Base-by-base conservation (phyloP, 2,113 vertebrate species). In the Phasianus colchicus region DNA sequence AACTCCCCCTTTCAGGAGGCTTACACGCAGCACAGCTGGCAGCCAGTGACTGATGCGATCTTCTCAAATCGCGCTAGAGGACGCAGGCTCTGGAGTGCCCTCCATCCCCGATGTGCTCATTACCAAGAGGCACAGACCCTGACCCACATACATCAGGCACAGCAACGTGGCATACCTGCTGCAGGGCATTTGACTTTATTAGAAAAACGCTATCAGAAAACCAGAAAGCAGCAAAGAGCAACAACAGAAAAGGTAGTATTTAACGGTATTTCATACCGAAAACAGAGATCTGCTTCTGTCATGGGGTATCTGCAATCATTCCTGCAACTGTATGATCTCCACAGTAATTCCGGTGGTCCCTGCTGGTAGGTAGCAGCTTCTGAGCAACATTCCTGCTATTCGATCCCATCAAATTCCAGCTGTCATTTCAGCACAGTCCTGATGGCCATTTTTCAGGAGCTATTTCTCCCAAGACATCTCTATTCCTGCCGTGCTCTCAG, bases 141-240 rank as follows among this genome's bases (percentile, higher is more conserved):
- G 10, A 3, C 13, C 60, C 84, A 48, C 0, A 21, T 71, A 85
- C 69, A 74, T 70, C 74, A 61, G 73, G 77, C 75, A 77, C 17
- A 36, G 72, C 42, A 93, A 88, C 18, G 32, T 4, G 32, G 60
- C 60, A 95, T 66, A n/a, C 38, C 81, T 54, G 72, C 47, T 79
- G 30, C 67, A 79, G 95, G 97, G 66, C 70, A 45, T 92, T 83
- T 87, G 76, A 89, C 93, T 95, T 92, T 90, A 88, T 15, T 61
- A 80, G 61, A 29, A 54, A 91, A 92, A 54, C 6, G 16, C 61
- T 93, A 79, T 71, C 90, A 92, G 73, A 92, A 96, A 83, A 75
- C 8, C 42, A 69, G 38, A 45, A 89, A 52, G 34, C 64, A 73
- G 16, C 47, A 91, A 93, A 91, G 60, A 57, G 19, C 52, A 93